phyloP scores from a whole-genome alignment of 2,797 vertebrate species.

The Anisognathus igniventris region DNA sequence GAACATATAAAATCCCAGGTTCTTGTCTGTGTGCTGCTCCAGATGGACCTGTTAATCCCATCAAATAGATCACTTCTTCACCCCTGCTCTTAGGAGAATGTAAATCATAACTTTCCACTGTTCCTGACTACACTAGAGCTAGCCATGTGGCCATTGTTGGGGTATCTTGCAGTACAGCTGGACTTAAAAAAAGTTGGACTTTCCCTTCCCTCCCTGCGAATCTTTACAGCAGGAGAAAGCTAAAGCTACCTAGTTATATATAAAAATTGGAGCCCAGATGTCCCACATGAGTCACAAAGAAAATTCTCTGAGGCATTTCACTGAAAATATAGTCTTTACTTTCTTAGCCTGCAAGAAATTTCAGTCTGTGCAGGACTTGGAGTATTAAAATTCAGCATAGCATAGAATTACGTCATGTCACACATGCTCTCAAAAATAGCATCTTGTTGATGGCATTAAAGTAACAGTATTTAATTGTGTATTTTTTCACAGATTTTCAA shows the following conservation, averaged over 20 bases:
- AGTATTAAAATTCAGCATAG: slow-evolving; percentile 21
- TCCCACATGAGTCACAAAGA: background rate
- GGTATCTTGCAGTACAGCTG: background rate
- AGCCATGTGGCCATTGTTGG: background rate
- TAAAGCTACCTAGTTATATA: background rate
- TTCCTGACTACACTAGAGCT: background rate
- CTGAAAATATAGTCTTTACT: background rate
- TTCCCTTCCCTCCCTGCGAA: background rate
- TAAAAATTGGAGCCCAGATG: background rate
- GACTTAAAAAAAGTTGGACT: background rate
- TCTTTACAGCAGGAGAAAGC: background rate
- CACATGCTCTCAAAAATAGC: slow-evolving; percentile 35
- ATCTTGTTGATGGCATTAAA: slow-evolving; percentile 28
- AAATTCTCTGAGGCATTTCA: background rate
- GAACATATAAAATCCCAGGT: background rate
- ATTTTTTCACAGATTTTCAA: slow-evolving; percentile 20
- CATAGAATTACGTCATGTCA: background rate
- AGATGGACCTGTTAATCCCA: background rate
- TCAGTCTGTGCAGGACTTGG: background rate
- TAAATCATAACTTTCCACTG: background rate
- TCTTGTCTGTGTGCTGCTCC: background rate
- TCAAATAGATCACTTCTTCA: background rate
- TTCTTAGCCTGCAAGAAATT: background rate
- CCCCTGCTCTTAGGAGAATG: background rate
- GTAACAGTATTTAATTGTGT: slow-evolving; percentile 23